Base-by-base conservation (phyloP, 1,140 invertebrate species). In the Phymorhynchus buccinoides region DNA sequence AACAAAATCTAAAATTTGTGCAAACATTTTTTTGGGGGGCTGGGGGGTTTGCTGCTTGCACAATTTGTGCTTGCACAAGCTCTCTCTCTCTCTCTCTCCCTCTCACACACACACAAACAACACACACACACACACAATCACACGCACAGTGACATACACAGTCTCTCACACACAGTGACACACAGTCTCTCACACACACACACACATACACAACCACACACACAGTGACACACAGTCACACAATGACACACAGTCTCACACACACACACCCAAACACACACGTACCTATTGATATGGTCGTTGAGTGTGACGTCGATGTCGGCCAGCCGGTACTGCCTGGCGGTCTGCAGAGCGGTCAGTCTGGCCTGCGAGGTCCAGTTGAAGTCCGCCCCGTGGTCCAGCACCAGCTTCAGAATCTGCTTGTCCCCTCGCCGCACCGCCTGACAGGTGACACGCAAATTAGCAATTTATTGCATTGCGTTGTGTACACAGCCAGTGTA, bases 311-410 rank as follows among this genome's bases (percentile, higher is more conserved):
- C 88, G 48, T 89, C 89, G 6, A 91, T 86, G 44, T 89, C 89
- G 7, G 86, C 84, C 35, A 88, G 71, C 16, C 88, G 86, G 73
- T 86, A 84, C 83, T 88, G 85, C 77, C 90, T 90, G 78, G 91
- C 88, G 71, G 89, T 88, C 9, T 89, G 89, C 41, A 91, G 83
- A n/a, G 91, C 90, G 68, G 86, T 90, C 66, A 85, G 87, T 30
- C 90, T 90, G 41, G 88, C 88, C 68, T 85, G 83, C 77, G 88
- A 89, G 62, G 85, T 86, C 18, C 87, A 73, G 14, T 89, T 89
- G 86, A 92, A 92, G 86, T 92, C 91, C 44, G 91, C 91, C 75
- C 92, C 92, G 86, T 90, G 86, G 83, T 92, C 91, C 48, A 92
- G 84, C 22, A 92, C 44, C 44, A 89, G 87, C 77, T 89, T 89